phyloP scores from a whole-genome alignment of 2,113 vertebrate genomes.

The Saguinus imperator region DNA sequence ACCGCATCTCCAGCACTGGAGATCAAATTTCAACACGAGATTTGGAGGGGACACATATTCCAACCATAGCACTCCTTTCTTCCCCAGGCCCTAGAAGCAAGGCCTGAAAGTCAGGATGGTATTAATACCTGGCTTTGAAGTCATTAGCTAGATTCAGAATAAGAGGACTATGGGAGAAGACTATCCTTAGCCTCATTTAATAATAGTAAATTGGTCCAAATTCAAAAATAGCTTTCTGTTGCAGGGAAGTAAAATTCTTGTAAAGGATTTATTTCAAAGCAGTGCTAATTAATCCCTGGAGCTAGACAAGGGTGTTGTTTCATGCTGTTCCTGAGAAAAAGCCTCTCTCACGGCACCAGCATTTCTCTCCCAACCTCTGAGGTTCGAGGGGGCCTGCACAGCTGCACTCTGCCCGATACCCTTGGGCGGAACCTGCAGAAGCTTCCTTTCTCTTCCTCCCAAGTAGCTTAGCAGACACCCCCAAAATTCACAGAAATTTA shows the following conservation, averaged over 20 bases:
- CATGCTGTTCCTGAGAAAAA: neutral
- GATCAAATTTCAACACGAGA: neutral
- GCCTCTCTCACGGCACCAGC: neutral
- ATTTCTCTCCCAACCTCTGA: neutral
- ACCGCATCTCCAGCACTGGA: neutral
- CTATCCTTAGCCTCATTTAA: neutral
- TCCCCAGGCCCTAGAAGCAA: neutral
- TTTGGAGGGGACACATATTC: neutral
- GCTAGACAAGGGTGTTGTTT: neutral
- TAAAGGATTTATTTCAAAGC: slow-evolving; percentile 20
- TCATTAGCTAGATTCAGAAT: neutral
- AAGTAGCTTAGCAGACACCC: neutral
- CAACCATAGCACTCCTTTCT: neutral
- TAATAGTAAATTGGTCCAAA: neutral
- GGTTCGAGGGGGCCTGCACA: neutral
- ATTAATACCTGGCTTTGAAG: neutral
- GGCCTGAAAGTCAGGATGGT: neutral
- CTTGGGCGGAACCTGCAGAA: neutral
- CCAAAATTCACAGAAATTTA: neutral
- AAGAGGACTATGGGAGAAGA: neutral
- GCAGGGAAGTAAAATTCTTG: slow-evolving; percentile 34
- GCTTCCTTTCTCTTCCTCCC: neutral
- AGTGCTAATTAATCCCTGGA: slow-evolving; percentile 51
- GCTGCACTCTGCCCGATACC: too few species aligned
- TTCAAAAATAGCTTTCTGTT: slow-evolving; percentile 40